Evolutionary conservation across 2,888 invertebrate genomes (phyloP).

Genomic region (Dynastes tityus): DNA sequence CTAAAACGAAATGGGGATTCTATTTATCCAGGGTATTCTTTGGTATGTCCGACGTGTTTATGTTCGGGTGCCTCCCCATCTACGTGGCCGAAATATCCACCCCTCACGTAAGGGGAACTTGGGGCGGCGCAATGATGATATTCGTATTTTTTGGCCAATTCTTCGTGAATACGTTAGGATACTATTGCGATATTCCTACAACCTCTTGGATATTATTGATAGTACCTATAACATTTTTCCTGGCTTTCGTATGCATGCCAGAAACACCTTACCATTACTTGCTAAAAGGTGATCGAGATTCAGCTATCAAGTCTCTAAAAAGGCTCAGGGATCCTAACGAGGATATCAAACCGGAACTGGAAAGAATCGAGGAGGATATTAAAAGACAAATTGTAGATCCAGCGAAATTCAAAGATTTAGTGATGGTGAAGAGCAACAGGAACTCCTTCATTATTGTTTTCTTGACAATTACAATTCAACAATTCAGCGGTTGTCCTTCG

Average conservation of each 20-base stretch:
- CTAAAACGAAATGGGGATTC: conserved; percentile 60
- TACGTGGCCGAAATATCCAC: conserved; percentile 63
- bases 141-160: conserved; percentile 59
- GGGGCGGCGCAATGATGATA: conserved; percentile 61
- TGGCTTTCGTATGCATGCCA: conserved; percentile 61
- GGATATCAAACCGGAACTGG: conserved; percentile 62
- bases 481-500: conserved; percentile 62
- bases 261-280: conserved; percentile 65
- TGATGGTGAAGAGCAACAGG: conserved; percentile 61
- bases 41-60: conserved; percentile 61
- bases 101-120: conserved; percentile 62
- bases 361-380: conserved; percentile 59
- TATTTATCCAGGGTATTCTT: conserved; percentile 61
- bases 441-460: conserved; percentile 60
- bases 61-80: conserved; percentile 57
- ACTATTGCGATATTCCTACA: conserved; percentile 54
- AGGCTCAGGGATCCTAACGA: conserved; percentile 57
- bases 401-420: conserved; percentile 61
- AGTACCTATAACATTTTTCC: conserved; percentile 58
- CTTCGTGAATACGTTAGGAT: conserved; percentile 61
- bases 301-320: conserved; percentile 60
- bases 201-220: conserved; percentile 54
- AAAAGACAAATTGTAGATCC: conserved; percentile 63
- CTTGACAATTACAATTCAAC: conserved; percentile 61
- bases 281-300: conserved; percentile 58